These are phyloP conservation scores for Agelas oroides DNA, from an alignment of 37 sponge, comb jelly and placozoan genomes.

Conservation along the genomic window DNA sequence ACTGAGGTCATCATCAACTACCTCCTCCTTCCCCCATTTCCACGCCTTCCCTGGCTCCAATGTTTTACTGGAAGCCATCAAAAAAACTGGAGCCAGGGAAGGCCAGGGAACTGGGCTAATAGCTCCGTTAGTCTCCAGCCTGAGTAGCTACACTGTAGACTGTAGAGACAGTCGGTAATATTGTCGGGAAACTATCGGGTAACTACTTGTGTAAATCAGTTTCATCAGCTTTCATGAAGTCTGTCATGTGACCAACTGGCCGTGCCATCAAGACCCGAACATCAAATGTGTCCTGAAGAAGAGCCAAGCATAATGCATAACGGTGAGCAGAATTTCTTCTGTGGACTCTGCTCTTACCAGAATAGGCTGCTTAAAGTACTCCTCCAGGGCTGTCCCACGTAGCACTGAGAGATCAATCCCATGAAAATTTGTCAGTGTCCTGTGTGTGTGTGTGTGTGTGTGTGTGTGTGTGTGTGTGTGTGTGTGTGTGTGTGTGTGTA, in stretches of 20 bases:
- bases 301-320: not conserved
- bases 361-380: slow-evolving; percentile 96
- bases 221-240: slow-evolving; percentile 87
- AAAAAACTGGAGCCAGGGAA: too few species aligned
- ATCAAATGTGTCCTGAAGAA: slow-evolving; percentile 89
- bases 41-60: too few species aligned
- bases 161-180: too few species aligned
- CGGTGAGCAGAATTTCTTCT: not conserved
- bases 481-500: too few species aligned
- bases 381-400: slow-evolving; percentile 70
- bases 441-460: slow-evolving; percentile 14
- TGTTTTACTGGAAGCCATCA: too few species aligned
- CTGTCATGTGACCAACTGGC: slow-evolving; percentile 81
- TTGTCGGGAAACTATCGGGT: too few species aligned
- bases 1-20: not conserved
- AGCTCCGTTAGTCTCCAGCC: too few species aligned
- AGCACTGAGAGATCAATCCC: slow-evolving; percentile 89
- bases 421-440: slow-evolving; percentile 92
- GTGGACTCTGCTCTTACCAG: slow-evolving; percentile 60
- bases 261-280: slow-evolving; percentile 84
- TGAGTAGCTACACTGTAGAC: too few species aligned
- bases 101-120: too few species aligned
- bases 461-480: slow-evolving; percentile 24
- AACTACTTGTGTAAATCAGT: slow-evolving; percentile 84
- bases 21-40: not conserved